A percentile compares a stretch with the other conserved stretches of the same genome.
phyloP scores from a whole-genome alignment of 37 sponge, comb jelly and placozoan genomes.

The Lycopodina hypogea region DNA sequence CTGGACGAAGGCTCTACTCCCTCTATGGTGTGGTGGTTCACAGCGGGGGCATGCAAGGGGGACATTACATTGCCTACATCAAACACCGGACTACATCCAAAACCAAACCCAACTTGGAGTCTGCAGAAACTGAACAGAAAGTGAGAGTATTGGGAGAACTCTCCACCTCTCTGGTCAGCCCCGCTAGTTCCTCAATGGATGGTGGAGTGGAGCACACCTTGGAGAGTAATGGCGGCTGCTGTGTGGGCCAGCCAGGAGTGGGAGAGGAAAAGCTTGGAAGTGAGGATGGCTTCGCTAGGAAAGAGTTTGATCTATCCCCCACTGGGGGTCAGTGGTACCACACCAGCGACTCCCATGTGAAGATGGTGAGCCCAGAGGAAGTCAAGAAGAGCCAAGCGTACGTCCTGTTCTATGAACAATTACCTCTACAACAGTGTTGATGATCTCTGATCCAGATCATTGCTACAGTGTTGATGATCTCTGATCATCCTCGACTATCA shows the following conservation, averaged over 20 bases:
- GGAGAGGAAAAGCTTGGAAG: background rate
- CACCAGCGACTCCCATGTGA: slow-evolving; percentile 84
- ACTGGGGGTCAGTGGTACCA: slow-evolving; percentile 78
- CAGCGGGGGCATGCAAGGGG: slow-evolving; percentile 80
- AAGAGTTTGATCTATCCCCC: slow-evolving; percentile 36
- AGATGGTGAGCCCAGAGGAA: slow-evolving; percentile 33
- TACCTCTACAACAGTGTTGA: slow-evolving; percentile 27
- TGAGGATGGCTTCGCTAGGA: background rate
- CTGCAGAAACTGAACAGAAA: background rate
- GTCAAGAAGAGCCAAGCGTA: slow-evolving; percentile 88
- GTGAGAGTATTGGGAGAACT: too few relatives aligned
- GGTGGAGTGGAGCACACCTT: background rate
- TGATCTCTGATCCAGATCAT: too few relatives aligned
- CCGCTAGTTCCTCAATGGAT: too few relatives aligned
- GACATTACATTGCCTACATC: slow-evolving; percentile 95
- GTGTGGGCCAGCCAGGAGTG: background rate
- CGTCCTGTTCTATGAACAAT: slow-evolving; percentile 89
- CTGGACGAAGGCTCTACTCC: slow-evolving; percentile 58
- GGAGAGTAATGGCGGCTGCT: background rate
- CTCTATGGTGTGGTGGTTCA: slow-evolving; percentile 94
- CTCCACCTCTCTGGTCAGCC: background rate
- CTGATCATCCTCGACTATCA: too few relatives aligned
- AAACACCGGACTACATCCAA: background rate
- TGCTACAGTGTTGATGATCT: too few relatives aligned
- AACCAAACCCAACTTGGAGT: background rate